phyloP scores from a whole-genome alignment of 2,797 vertebrate species.

The Sebastolobus altivelis region DNA sequence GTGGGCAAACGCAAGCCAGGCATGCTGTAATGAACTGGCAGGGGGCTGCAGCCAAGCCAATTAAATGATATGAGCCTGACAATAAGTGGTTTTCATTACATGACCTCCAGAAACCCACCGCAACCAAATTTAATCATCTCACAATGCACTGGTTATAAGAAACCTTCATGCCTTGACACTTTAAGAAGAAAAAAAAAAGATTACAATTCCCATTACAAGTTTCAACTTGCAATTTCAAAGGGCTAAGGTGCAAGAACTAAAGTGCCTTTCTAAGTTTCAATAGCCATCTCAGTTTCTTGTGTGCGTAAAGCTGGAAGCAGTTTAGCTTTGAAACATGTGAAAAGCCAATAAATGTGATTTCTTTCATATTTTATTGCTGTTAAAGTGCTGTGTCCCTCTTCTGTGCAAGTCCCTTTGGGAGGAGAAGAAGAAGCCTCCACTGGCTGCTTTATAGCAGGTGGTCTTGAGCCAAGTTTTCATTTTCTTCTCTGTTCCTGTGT shows the following conservation, averaged over 20 bases:
- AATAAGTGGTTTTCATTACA: slow-evolving; percentile 68
- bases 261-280: slow-evolving; percentile 25
- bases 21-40: slow-evolving; percentile 50
- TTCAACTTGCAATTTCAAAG: slow-evolving; percentile 34
- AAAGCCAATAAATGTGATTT: slow-evolving; percentile 39
- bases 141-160: slow-evolving; percentile 41
- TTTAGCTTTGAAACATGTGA: slow-evolving; percentile 33
- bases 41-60: slow-evolving; percentile 55
- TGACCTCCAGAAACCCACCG: slow-evolving; percentile 54
- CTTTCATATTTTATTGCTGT: slow-evolving; percentile 36
- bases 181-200: slow-evolving; percentile 30
- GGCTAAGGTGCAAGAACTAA: slow-evolving; percentile 30
- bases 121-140: slow-evolving; percentile 62
- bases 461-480: slow-evolving; percentile 51
- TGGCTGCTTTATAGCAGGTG: slow-evolving; percentile 30
- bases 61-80: slow-evolving; percentile 73
- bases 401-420: not conserved
- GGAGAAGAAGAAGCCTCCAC: slow-evolving; percentile 4
- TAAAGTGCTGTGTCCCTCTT: slow-evolving; percentile 1
- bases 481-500: slow-evolving; percentile 42
- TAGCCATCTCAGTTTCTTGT: not conserved
- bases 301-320: not conserved
- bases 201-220: slow-evolving; percentile 35
- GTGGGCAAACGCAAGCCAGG: slow-evolving; percentile 40
- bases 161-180: slow-evolving; percentile 30